Base-by-base conservation (phyloP, 1,140 invertebrate genomes). In the Penaeus japonicus region DNA sequence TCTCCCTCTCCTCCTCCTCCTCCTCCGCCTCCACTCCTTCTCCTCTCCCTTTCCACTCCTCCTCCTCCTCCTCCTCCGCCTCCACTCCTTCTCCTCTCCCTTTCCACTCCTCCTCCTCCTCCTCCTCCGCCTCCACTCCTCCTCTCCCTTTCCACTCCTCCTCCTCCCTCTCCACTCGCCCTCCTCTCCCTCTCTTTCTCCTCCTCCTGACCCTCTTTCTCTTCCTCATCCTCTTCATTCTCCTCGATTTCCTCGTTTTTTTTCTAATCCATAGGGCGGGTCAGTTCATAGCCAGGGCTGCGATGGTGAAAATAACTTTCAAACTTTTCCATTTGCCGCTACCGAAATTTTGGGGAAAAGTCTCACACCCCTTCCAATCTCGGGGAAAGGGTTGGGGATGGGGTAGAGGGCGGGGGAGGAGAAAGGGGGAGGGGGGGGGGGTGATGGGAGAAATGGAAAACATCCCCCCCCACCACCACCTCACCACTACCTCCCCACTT, bases 261-360 rank as follows among this genome's bases (percentile, higher is more conserved):
- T 18, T 24, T 55, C 55, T 82, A 82, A 82, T 59, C 79, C 79
- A 82, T 82, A 59, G 79, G 59, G 79, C 79, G 79, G 79, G 79
- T 82, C 79, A 82, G 79, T 82, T 82, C 79, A 82, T 82, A 82
- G 39, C 79, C 30, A 30, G 79, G 53, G 53, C 79, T 32, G 79
- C 59, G 79, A 82, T 82, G 79, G 79, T 82, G 79, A 82, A 82
- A 82, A 82, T 82, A 55, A 82, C 79, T 82, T 59, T 7, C 22
- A 82, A 82, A 82, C 47, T 82, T 82, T 82, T 82, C 79, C 79
- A 82, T 82, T 82, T 82, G 79, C 79, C 79, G 79, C 79, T 59
- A 82, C 79, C 79, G 53, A 59, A 82, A 55, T 79, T 82, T 22
- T 39, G 39, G 77, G 77, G 39, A 78, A 53, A 78, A 78, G 77